Base-by-base conservation (phyloP, 2,888 invertebrate species). In the Drosophila prolongata region DNA sequence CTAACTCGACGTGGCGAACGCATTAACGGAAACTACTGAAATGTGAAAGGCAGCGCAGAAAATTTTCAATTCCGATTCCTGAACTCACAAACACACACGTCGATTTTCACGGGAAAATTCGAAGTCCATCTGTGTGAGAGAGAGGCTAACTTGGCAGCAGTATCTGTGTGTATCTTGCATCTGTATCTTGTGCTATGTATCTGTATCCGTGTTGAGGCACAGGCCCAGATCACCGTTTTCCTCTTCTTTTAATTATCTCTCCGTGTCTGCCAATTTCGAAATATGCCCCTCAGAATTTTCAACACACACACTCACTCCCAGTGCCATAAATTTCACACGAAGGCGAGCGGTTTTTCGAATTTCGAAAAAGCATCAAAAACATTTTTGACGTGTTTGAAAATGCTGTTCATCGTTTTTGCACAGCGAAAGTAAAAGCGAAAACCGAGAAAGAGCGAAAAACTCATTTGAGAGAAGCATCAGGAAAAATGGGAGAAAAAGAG, bases 21-120 rank as follows among this genome's bases (percentile, higher is more conserved):
- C 83, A 83, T 79, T 87, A 83, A 87, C 87, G 83, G 87, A 84
- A 83, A 83, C 83, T 87, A 83, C 79, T 87, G 84, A 83, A 83
- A 83, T 83, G 83, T 83, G 87, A 84, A 80, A 87, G 79, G 77
- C 82, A 80, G 80, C 80, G 84, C 72, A 73, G 64, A 85, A 82
- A 75, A 71, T 83, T 79, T 83, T 86, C 55, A 82, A 86, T 79
- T 84, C 57, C 68, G 74, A 75, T 80, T 86, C 80, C 82, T 80
- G 80, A 77, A 68, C 77, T 60, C 58, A 34, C 44, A 19, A 37
- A 65, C 34, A 64, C 53, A 53, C 40, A 40, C 62, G 59, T 43
- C 59, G n/a, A 65, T 49, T 35, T 35, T 47, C 58, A 59, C 58
- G 58, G 58, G 58, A 59, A 59, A 65, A 47, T 40, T 66, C 54